Base-by-base conservation (phyloP, 1,140 invertebrate genomes). In the Trichonephila clavata region DNA sequence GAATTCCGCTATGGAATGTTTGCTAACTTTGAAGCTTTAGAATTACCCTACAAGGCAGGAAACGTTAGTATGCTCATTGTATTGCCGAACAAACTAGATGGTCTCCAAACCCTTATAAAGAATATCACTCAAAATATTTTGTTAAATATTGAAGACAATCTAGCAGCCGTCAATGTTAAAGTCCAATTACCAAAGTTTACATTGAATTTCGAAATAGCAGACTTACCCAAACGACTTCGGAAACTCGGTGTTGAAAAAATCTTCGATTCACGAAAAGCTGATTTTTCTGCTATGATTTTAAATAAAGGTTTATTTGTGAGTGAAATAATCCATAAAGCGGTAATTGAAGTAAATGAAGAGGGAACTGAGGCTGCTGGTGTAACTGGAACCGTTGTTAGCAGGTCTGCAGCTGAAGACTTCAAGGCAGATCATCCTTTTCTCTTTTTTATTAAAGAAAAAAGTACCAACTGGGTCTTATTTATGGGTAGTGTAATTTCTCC, bases 161-260 rank as follows among this genome's bases (percentile, higher is more conserved):
- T 89, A 18, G 16, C 8, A 20, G 2, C 1, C 86, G 94, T 96
- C 1, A 95, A 96, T 2, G 96, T 98, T 0, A 96, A 97, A 21
- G 96, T 98, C 0, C 96, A 95, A 16, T 95, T 98, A 6, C 98
- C 98, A 0, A 97, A 97, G 95, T 98, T 98, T 95, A 96, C 97
- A 94, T 97, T 98, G 94, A 97, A 97, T 77, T 91, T 21, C 39
- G 21, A 18, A 3, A 39, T 3, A 39, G 39, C 39, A 1, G 57
- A 60, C 0, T 21, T 91, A 6, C 13, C 32, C 6, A 14, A 60
- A 24, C 14, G 20, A 57, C 18, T 91, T 10, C 18, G 83, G 20
- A 20, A 14, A 0, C 27, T 91, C 0, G 89, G 89, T 0, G 32
- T 24, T 13, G 32, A 43, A 18, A 21, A n/a, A 6, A 39, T 83